Base-by-base conservation (phyloP, 30 jellyfish, hydroid and myxozoan species). In the Catostylus mosaicus region DNA sequence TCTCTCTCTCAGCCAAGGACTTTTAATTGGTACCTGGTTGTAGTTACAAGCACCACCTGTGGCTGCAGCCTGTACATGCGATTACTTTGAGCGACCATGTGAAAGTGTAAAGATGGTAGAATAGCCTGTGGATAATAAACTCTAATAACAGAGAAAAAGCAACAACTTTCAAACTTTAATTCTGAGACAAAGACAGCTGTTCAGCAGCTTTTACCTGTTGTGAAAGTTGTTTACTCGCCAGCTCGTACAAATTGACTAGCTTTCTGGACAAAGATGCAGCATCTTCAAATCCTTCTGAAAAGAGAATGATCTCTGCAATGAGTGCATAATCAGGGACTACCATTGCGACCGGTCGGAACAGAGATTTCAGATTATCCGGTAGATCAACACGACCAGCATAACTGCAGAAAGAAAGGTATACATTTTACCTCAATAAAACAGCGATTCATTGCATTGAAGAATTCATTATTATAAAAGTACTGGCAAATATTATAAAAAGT, bases 341-440 rank as follows among this genome's bases (percentile, higher is more conserved):
- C 97, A 90, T 90, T 27, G 97, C 89, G 75, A 90, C 96, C 26
- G 97, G 97, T 26, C 97, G 84, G 61, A 90, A 90, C 79, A 90
- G 82, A 31, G 97, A 82, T 77, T 90, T 90, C 60, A 90, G 78
- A 77, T 90, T 90, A 63, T 90, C 97, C 0, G 97, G 97, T 33
- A 90, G 76, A 20, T 83, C 96, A 10, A 83, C 96, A 30, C 97
- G 92, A 0, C 97, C 97, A 31, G 97, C 96, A 74, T 90, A 90
- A 3, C 96, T 86, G 67, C 7, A 8, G 9, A 24, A 59, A 50
- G 5, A 50, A 50, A 14, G 14, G 14, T 5, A 5, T 5, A 40
- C 54, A 5, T 40, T 40, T 40, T 40, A n/a, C n/a, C n/a, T n/a
- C n/a, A n/a, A n/a, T n/a, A n/a, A n/a, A n/a, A n/a, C n/a, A n/a